phyloP scores from a whole-genome alignment of 2,113 vertebrate species.

The Zosterops hypoxanthus region DNA sequence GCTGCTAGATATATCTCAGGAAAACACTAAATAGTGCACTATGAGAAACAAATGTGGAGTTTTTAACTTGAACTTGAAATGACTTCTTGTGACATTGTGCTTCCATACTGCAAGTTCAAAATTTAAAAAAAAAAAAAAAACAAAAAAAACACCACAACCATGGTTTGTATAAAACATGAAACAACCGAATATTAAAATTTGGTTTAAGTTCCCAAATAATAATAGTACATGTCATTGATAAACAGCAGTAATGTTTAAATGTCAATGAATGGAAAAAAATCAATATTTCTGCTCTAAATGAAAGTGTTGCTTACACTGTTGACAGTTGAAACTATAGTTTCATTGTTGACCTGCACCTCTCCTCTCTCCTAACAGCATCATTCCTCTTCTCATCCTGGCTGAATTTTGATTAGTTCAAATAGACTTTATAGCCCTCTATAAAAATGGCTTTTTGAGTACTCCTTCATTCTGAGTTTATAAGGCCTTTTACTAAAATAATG shows the following conservation, averaged over 20 bases:
- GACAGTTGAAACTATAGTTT: neutral
- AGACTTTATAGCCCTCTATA: neutral
- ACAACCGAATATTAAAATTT: neutral
- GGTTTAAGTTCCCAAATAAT: neutral
- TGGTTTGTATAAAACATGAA: neutral
- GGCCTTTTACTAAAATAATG: neutral
- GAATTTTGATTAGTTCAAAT: neutral
- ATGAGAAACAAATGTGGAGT: neutral
- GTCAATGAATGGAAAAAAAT: neutral
- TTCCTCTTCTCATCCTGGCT: neutral
- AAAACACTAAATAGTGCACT: neutral
- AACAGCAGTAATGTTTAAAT: neutral
- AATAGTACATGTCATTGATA: neutral
- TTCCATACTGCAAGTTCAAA: neutral
- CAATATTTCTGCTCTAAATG: neutral
- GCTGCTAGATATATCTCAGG: neutral
- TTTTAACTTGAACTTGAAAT: neutral
- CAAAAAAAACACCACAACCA: neutral
- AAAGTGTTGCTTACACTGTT: neutral
- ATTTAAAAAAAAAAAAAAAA: neutral
- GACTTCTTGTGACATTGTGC: neutral
- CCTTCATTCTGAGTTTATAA: neutral
- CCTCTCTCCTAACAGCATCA: neutral
- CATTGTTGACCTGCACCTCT: neutral
- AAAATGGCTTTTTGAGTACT: neutral